Conservation (phyloP, 1,140 invertebrate genomes). For the Caenorhabditis remanei region DNA sequence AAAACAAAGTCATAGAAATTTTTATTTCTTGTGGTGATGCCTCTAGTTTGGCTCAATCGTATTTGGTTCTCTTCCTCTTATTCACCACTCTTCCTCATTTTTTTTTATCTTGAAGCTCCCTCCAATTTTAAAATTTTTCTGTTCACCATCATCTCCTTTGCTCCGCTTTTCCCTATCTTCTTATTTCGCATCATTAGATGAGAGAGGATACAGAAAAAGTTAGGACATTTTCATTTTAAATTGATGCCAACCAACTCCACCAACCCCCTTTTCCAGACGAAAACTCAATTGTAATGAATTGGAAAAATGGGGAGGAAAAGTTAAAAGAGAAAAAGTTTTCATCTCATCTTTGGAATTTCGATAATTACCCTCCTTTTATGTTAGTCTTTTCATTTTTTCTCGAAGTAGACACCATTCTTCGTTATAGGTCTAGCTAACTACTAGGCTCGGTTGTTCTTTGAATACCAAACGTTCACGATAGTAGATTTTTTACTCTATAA, state of each 20-base stretch:
- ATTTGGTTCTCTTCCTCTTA: constrained; percentile 22
- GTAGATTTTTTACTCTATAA: too few relatives aligned
- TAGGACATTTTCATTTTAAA: too few relatives aligned
- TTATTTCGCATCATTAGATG: too few relatives aligned
- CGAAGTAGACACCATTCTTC: not conserved
- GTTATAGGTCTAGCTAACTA: not conserved
- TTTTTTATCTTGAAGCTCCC: not conserved
- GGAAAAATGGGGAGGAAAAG: not conserved
- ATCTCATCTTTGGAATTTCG: not conserved
- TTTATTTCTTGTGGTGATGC: constrained; percentile 44
- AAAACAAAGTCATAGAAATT: constrained; percentile 56
- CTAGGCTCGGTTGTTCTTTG: too few relatives aligned
- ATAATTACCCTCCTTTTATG: constrained; percentile 4
- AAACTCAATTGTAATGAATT: too few relatives aligned
- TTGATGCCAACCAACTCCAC: not conserved
- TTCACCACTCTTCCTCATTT: not conserved
- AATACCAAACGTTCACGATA: too few relatives aligned
- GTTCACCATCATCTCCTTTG: not conserved
- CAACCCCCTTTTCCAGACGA: not conserved
- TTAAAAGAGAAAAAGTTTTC: constrained; percentile 12
- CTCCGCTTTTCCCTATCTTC: too few relatives aligned
- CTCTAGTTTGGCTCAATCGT: constrained; percentile 44
- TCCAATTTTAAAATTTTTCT: not conserved
- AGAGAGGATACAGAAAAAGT: too few relatives aligned
- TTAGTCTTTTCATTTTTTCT: not conserved